phyloP scores from a whole-genome alignment of 1,140 invertebrate species.

The Heliconius congener region DNA sequence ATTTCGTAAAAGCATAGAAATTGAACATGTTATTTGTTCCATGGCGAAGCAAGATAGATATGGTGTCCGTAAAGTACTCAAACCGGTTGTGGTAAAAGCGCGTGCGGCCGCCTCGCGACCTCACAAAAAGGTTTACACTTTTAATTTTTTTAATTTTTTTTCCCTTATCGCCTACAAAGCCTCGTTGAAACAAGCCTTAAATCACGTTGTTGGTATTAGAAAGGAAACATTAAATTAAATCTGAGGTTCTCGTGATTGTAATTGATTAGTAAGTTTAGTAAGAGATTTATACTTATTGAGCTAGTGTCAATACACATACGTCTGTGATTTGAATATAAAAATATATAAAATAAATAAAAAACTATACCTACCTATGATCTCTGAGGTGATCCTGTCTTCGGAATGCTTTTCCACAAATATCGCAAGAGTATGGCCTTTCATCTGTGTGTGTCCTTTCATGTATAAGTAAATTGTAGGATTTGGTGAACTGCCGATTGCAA shows the following conservation, averaged over 20 bases:
- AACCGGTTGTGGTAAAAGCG: slow-evolving; percentile 71
- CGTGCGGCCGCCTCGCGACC: slow-evolving; percentile 77
- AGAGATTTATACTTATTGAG: slow-evolving; percentile 31
- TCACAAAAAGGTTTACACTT: slow-evolving; percentile 79
- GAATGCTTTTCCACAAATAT: slow-evolving; percentile 97
- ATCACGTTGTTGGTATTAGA: slow-evolving; percentile 67
- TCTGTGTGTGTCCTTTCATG: slow-evolving; percentile 98
- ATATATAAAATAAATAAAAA: slow-evolving; percentile 30
- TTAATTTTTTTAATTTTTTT: slow-evolving; percentile 56
- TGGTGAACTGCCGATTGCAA: slow-evolving; percentile 96
- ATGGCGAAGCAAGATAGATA: slow-evolving; percentile 74
- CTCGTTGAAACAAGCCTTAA: slow-evolving; percentile 65
- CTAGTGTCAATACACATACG: background rate
- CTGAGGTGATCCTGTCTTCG: slow-evolving; percentile 95
- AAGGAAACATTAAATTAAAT: slow-evolving; percentile 59
- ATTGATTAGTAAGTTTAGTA: slow-evolving; percentile 42
- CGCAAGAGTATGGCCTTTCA: slow-evolving; percentile 96
- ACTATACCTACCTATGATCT: slow-evolving; percentile 89
- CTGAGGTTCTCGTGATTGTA: slow-evolving; percentile 48
- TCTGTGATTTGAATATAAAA: background rate
- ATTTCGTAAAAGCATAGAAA: slow-evolving; percentile 72
- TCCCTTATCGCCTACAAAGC: slow-evolving; percentile 71
- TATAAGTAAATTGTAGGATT: slow-evolving; percentile 97
- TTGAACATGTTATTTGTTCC: slow-evolving; percentile 78
- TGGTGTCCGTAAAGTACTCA: slow-evolving; percentile 73